These are phyloP conservation scores for Clarias macrocephalus DNA, from an alignment of 2,113 vertebrate genomes.

Conservation along the genomic window DNA sequence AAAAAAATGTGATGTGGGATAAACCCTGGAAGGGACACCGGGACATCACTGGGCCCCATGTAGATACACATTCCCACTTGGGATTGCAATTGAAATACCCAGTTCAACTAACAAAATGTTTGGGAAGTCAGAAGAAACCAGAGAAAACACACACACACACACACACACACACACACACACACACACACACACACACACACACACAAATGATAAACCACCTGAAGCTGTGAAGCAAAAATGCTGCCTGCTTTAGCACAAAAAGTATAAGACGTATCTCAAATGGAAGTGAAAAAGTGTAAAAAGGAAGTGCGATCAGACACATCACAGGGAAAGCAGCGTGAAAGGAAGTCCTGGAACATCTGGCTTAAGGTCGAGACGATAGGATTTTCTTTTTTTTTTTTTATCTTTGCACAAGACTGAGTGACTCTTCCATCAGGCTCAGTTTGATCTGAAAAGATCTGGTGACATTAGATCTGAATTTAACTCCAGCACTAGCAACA, in stretches of 20 bases:
- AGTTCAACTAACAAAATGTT: not conserved
- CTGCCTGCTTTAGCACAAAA: not conserved
- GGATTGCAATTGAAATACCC: not conserved
- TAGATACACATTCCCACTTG: not conserved
- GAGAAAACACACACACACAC: not conserved
- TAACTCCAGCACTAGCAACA: not conserved
- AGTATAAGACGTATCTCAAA: not conserved
- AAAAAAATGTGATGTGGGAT: not conserved
- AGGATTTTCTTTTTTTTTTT: not conserved
- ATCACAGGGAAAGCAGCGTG: not conserved
- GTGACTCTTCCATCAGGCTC: not conserved
- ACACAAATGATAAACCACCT: not conserved
- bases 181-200: too few relatives aligned
- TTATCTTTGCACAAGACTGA: not conserved
- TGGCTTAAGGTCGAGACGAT: not conserved
- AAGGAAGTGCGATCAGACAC: not conserved
- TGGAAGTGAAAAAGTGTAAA: not conserved
- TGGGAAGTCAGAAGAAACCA: not conserved
- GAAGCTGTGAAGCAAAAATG: not conserved
- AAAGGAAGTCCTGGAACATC: not conserved
- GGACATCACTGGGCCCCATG: not conserved
- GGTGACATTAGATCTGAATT: not conserved
- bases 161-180: not conserved
- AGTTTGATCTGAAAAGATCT: not conserved
- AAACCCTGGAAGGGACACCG: not conserved